These are phyloP conservation scores for Drosophila nikananu DNA, from an alignment of 1,140 invertebrate genomes.

Conservation along the genomic window DNA sequence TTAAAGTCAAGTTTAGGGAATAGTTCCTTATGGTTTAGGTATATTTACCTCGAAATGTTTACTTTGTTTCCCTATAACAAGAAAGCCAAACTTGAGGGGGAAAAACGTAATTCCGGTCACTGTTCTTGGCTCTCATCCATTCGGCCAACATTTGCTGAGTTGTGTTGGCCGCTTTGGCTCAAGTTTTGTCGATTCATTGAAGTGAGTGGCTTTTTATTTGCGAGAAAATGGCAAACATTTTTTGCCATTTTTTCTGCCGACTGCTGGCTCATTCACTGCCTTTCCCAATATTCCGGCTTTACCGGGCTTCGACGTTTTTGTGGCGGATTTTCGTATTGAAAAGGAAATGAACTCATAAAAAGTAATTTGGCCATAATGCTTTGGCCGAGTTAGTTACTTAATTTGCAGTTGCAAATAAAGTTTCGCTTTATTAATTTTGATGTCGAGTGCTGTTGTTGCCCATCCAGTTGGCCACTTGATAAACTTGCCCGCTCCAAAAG, in stretches of 20 bases:
- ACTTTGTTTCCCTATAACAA: neutral
- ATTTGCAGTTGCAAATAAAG: slow-evolving; percentile 84
- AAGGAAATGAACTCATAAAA: slow-evolving; percentile 83
- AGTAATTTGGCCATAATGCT: slow-evolving; percentile 82
- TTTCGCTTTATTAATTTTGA: slow-evolving; percentile 83
- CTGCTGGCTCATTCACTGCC: slow-evolving; percentile 31
- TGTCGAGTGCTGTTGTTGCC: slow-evolving; percentile 58
- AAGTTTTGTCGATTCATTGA: slow-evolving; percentile 79
- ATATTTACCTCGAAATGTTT: slow-evolving; percentile 1
- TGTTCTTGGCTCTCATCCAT: slow-evolving; percentile 17
- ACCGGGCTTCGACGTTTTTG: slow-evolving; percentile 31
- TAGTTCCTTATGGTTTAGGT: neutral
- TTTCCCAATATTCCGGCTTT: slow-evolving; percentile 38
- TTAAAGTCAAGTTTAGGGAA: neutral
- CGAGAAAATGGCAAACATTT: slow-evolving; percentile 69
- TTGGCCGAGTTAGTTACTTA: slow-evolving; percentile 81
- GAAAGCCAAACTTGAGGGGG: neutral
- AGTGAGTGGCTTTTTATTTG: slow-evolving; percentile 83
- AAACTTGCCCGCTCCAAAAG: slow-evolving; percentile 58
- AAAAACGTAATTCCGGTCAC: slow-evolving; percentile 4
- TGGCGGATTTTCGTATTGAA: slow-evolving; percentile 64
- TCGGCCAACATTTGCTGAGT: slow-evolving; percentile 53
- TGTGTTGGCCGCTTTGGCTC: slow-evolving; percentile 49
- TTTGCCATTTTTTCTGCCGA: slow-evolving; percentile 48
- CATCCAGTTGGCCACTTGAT: slow-evolving; percentile 56